Conservation (phyloP, 2,797 vertebrate species). For the Coregonus ussuriensis region DNA sequence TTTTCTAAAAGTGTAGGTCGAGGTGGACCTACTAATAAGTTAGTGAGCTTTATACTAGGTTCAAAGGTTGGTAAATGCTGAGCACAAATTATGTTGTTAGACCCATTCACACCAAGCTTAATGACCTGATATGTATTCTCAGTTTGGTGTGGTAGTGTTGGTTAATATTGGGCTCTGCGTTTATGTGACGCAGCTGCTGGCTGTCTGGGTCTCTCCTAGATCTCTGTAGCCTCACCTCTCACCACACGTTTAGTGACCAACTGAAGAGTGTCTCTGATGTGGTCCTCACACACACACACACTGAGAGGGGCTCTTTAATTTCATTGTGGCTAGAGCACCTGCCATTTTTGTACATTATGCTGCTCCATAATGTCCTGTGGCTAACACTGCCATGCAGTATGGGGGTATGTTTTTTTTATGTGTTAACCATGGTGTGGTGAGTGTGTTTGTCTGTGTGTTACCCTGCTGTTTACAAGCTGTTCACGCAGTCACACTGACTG, state of each 20-base stretch:
- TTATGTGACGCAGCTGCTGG: constrained; percentile 22
- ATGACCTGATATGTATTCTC: neutral
- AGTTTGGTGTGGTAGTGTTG: too few relatives aligned
- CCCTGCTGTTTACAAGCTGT: constrained; percentile 62
- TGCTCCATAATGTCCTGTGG: neutral
- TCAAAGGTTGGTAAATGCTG: neutral
- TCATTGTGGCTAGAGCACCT: neutral
- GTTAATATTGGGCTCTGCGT: too few relatives aligned
- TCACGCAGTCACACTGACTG: neutral
- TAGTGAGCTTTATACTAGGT: neutral
- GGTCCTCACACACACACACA: neutral
- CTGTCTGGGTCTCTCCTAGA: neutral
- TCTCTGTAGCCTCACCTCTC: constrained; percentile 6
- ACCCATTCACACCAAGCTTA: neutral
- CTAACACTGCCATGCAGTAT: neutral
- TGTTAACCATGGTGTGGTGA: constrained; percentile 59
- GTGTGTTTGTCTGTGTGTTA: constrained; percentile 67
- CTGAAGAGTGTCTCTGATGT: constrained; percentile 1
- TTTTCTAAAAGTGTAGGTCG: too few relatives aligned
- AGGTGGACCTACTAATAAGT: neutral
- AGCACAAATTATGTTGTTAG: neutral
- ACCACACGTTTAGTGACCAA: constrained; percentile 12
- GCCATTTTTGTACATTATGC: neutral
- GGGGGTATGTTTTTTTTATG: neutral
- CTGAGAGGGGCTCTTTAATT: neutral